Evolutionary conservation across 2,888 invertebrate genomes (phyloP), one percentile per base, ranked within the genome.

Genomic region (Balanococcus diminutus): DNA sequence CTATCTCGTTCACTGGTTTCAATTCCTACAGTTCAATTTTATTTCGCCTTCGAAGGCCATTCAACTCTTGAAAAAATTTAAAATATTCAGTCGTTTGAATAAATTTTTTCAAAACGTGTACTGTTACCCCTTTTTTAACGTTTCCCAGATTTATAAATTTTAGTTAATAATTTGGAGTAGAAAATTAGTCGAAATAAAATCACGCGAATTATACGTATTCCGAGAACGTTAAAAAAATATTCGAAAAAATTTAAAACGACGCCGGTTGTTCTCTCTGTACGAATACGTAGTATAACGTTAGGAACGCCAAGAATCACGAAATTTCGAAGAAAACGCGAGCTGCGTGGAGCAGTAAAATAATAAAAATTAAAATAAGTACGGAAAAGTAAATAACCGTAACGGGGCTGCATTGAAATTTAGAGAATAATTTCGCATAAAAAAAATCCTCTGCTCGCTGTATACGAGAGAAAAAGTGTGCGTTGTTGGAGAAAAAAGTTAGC

Each of bases 351-450:
- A 67, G 14, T 16, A 28, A 28, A 67, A 67, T 67, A 28, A 67
- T 67, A 67, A 67, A 28, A 67, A 67, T 67, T 67, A 28, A 67
- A 67, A 28, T 28, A 28, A 28, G 67, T 67, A 67, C 67, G 67
- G 31, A 67, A 67, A 6, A 28, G 28, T 25, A 67, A 67, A 67
- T 67, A 67, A 67, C 67, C 67, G 11, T 67, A 67, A 67, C 67
- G 14, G 16, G 4, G 67, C n/a, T 67, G 28, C 67, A 28, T 67
- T 67, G 25, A 67, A 67, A 67, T 67, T 28, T 67, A 28, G n/a
- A 67, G 16, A 67, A 67, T 67, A 67, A 67, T 28, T 67, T 67
- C 67, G n/a, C 31, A 1, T 28, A 22, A 56, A 56, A 56, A 56
- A 56, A 22, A 8, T 22, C 22, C 56, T 2, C 22, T 22, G n/a